Conservation (phyloP, 2,888 invertebrate species). For the Ophioninae sp. region DNA sequence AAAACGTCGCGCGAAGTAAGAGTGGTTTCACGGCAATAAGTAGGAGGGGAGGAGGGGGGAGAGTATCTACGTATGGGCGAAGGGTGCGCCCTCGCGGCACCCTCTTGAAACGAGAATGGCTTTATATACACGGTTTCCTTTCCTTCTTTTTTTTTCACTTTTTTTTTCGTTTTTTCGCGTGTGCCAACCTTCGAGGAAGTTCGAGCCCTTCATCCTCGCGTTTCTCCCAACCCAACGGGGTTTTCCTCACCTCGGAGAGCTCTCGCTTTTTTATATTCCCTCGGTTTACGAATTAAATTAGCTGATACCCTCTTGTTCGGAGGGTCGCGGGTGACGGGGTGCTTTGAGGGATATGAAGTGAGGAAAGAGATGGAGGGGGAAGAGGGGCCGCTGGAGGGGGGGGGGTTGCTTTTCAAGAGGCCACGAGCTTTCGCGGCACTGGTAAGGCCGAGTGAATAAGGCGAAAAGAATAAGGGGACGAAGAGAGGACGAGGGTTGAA, state of each 20-base stretch:
- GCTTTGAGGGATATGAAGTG: too few relatives aligned
- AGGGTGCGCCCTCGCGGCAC: constrained; percentile 40
- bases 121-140: constrained; percentile 58
- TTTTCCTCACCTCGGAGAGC: constrained; percentile 19
- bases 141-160: constrained; percentile 33
- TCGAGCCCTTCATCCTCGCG: constrained; percentile 16
- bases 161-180: constrained; percentile 43
- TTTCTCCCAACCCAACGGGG: constrained; percentile 36
- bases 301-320: constrained; percentile 65
- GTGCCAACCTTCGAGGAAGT: constrained; percentile 20
- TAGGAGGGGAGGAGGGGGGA: neutral
- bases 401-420: constrained; percentile 38
- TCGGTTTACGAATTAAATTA: constrained; percentile 77
- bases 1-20: constrained; percentile 32
- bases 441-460: constrained; percentile 68
- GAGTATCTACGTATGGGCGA: constrained; percentile 23
- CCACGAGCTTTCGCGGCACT: constrained; percentile 64
- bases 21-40: neutral
- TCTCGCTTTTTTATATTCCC: constrained; percentile 64
- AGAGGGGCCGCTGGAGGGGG: too few relatives aligned
- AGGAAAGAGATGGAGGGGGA: too few relatives aligned
- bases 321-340: constrained; percentile 15
- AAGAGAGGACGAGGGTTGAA: constrained; percentile 18
- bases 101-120: constrained; percentile 63
- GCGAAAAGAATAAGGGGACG: constrained; percentile 69